Evolutionary conservation across 1,140 invertebrate species (phyloP), one percentile per base, ranked within the genome.

Genomic region (Conus betulinus): DNA sequence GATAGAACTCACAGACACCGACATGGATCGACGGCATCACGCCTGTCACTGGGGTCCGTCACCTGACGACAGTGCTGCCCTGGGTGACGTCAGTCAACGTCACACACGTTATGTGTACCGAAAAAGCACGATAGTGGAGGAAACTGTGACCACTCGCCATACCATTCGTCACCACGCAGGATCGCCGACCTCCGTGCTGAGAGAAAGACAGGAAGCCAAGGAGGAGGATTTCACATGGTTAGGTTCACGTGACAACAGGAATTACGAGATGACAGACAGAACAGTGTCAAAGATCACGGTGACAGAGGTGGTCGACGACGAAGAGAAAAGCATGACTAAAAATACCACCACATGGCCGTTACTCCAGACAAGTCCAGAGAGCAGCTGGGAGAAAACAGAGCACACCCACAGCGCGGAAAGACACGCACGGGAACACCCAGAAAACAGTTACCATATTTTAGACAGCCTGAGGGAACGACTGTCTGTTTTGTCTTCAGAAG

Each of bases 221-320:
- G 67, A 20, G 23, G 67, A 71, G 60, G 17, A 11, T 63, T 13
- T 20, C 11, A 13, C 60, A 4, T 63, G 60, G 60, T 20, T 63
- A 13, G 60, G 60, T 63, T 63, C 74, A 11, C 10, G n/a, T 78
- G 74, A 39, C 23, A 39, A 39, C 3, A 78, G n/a, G 23, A n/a
- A 39, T n/a, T n/a, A 78, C 78, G 51, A 51, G 13, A 20, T 79
- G 78, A 79, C 78, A 13, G 78, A 79, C 27, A 79, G 78, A 79
- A 79, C 25, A 8, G 78, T 79, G 78, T 79, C 25, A 11, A 71
- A 71, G 27, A 79, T 25, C 23, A 52, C 51, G 25, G 25, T 79
- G 78, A 39, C 27, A 27, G 78, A 79, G 5, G 78, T 15, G 78
- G 27, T 10, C 23, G 39, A 25, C 20, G 78, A 79, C 25, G 39